A percentile compares a stretch with the other conserved stretches of the same genome.
phyloP scores from a whole-genome alignment of 1,140 invertebrate genomes.

The Apis cerana region DNA sequence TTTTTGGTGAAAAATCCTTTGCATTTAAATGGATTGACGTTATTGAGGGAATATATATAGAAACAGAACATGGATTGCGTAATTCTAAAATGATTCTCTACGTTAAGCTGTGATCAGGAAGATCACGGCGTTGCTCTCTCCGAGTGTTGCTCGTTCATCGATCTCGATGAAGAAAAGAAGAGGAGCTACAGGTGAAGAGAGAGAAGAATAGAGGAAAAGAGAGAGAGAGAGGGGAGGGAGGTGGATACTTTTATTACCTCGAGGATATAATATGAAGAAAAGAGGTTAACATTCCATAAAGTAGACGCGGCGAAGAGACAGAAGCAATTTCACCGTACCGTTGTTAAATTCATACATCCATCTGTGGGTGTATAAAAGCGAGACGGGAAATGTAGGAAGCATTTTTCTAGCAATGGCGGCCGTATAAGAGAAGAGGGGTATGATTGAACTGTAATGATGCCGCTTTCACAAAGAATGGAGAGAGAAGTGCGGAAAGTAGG shows the following conservation, averaged over 20 bases:
- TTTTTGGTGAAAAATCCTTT: no score
- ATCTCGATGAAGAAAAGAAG: no score
- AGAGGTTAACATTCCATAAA: conserved; percentile 75
- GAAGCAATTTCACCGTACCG: conserved; percentile 75
- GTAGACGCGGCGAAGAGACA: conserved; percentile 70
- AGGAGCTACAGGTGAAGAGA: conserved; percentile 17
- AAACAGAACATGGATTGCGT: no score
- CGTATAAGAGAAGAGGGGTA: conserved; percentile 72
- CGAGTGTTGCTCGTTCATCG: no score
- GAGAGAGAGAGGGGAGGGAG: neutral
- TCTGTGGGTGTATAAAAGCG: conserved; percentile 70
- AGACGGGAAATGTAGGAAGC: conserved; percentile 55
- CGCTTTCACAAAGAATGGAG: conserved; percentile 45
- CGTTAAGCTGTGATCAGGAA: no score
- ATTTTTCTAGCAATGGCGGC: conserved; percentile 72
- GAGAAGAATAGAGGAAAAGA: no score
- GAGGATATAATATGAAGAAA: conserved; percentile 71
- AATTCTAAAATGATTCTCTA: no score
- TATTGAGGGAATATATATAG: no score
- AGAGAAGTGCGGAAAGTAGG: conserved; percentile 1
- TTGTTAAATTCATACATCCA: conserved; percentile 76
- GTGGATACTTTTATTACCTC: conserved; percentile 67
- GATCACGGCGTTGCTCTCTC: no score
- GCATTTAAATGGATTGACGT: no score
- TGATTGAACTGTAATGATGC: conserved; percentile 77